Conservation (phyloP, 2,888 invertebrate species). For the Eupeodes luniger region DNA sequence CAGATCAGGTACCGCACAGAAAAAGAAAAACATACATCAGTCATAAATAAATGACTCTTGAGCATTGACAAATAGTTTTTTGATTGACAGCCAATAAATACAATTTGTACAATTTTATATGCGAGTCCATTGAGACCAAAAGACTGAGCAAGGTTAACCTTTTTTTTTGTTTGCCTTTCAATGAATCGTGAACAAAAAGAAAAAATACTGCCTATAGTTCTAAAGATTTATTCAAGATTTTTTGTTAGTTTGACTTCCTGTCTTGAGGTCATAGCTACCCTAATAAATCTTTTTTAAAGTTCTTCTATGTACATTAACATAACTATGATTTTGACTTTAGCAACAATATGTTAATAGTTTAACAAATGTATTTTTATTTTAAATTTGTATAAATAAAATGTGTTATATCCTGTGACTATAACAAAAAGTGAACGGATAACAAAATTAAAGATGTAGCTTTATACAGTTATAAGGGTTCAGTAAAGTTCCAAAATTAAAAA, state of each 20-base stretch:
- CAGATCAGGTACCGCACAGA: slow-evolving; percentile 21
- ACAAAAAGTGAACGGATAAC: too few species aligned
- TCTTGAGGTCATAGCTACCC: slow-evolving; percentile 16
- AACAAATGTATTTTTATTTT: too few species aligned
- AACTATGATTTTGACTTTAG: not conserved
- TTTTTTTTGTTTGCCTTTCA: not conserved
- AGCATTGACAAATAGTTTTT: slow-evolving; percentile 46
- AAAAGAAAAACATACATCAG: slow-evolving; percentile 41
- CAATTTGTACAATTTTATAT: slow-evolving; percentile 16
- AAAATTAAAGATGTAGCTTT: too few species aligned
- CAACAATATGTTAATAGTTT: not conserved
- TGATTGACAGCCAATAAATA: slow-evolving; percentile 60
- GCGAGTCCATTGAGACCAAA: not conserved
- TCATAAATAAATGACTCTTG: slow-evolving; percentile 57
- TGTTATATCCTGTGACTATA: too few species aligned
- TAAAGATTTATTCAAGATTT: not conserved
- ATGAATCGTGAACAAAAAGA: not conserved
- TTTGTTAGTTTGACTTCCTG: slow-evolving; percentile 7
- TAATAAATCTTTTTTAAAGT: slow-evolving; percentile 7
- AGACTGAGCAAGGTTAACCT: not conserved
- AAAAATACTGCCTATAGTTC: not conserved
- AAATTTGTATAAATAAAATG: too few species aligned
- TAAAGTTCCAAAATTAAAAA: too few species aligned
- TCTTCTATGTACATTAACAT: too few species aligned
- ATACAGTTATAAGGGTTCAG: too few species aligned